phyloP scores from a whole-genome alignment of 2,797 vertebrate species.

The Tarsius wallacei region DNA sequence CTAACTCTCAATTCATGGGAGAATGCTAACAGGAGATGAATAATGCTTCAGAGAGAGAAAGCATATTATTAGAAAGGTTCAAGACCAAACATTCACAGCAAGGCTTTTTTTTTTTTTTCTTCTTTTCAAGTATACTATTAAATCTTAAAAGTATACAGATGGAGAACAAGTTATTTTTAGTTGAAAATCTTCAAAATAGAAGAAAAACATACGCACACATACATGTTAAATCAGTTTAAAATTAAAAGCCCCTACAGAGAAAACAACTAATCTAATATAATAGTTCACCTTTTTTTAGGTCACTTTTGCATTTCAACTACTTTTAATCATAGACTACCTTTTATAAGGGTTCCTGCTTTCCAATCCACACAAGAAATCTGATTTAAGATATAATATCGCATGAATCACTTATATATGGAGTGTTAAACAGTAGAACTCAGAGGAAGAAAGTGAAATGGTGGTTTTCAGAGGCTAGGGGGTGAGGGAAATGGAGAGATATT shows the following conservation, averaged over 20 bases:
- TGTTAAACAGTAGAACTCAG: not conserved
- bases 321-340: not conserved
- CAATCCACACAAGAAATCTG: not conserved
- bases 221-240: not conserved
- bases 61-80: constrained; percentile 38
- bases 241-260: not conserved
- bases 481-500: not conserved
- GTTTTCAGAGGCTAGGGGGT: not conserved
- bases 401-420: not conserved
- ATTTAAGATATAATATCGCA: not conserved
- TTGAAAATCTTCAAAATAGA: constrained; percentile 45
- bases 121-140: constrained; percentile 5
- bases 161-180: constrained; percentile 33
- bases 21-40: constrained; percentile 83
- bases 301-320: constrained; percentile 20
- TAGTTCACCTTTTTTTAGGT: constrained; percentile 15
- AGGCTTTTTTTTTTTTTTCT: not conserved
- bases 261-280: constrained; percentile 52
- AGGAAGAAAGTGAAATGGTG: too few species aligned
- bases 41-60: constrained; percentile 66
- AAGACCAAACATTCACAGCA: constrained; percentile 45
- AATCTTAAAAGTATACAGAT: constrained; percentile 54
- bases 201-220: not conserved
- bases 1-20: constrained; percentile 77
- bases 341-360: not conserved